Evolutionary conservation across 2,797 vertebrate species (phyloP).

Genomic region (Neomorphus geoffroyi): DNA sequence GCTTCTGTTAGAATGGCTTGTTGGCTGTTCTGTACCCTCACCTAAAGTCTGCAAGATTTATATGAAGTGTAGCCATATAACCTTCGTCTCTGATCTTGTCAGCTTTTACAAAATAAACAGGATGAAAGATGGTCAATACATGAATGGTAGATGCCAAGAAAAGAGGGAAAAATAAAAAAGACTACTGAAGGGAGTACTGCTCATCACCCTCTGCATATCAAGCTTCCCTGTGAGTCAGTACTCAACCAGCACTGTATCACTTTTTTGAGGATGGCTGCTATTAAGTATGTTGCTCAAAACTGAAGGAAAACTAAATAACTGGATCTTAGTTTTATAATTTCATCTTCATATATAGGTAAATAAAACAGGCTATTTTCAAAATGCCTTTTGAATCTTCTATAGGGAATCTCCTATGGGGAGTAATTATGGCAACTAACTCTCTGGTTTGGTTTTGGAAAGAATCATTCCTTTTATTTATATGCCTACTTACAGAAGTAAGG

Average conservation of each 20-base stretch:
- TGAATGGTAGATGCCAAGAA: not conserved
- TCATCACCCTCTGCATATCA: not conserved
- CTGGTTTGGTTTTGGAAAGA: not conserved
- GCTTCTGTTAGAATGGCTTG: not conserved
- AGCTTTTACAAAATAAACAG: constrained; percentile 1
- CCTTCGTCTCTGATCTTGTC: not conserved
- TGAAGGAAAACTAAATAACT: not conserved
- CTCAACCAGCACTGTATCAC: not conserved
- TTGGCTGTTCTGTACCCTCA: not conserved
- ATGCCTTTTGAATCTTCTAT: not conserved
- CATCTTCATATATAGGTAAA: not conserved
- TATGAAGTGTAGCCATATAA: not conserved
- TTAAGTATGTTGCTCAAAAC: not conserved
- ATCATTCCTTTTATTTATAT: not conserved
- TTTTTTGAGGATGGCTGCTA: not conserved
- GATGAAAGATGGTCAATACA: not conserved
- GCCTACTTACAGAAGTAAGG: not conserved
- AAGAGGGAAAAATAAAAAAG: not conserved
- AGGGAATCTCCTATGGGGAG: not conserved
- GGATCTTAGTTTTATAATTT: not conserved
- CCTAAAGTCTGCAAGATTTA: not conserved
- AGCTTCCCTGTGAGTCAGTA: not conserved
- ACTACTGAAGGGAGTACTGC: not conserved
- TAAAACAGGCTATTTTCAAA: not conserved
- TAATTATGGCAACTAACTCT: not conserved